Percentiles rank a stretch among this genome's conserved stretches.
phyloP scores from a whole-genome alignment of 2,113 vertebrate species.

The Tachuris rubrigastra region DNA sequence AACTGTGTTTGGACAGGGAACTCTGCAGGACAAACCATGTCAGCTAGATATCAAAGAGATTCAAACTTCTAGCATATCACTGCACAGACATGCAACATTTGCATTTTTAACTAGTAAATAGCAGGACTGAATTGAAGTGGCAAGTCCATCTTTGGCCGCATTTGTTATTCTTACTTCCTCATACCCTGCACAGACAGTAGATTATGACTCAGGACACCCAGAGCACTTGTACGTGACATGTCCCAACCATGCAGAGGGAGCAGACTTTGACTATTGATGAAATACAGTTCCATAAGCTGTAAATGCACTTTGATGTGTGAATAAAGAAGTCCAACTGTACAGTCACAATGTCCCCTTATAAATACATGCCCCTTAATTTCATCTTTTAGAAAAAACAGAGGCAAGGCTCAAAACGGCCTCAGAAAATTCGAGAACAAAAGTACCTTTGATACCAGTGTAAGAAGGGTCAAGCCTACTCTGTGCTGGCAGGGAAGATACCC shows the following conservation, averaged over 20 bases:
- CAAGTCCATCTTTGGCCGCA: neutral
- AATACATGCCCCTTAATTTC: neutral
- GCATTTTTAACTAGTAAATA: neutral
- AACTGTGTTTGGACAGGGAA: neutral
- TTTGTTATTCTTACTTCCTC: neutral
- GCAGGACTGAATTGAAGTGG: neutral
- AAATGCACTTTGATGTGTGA: neutral
- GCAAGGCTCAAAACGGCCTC: neutral
- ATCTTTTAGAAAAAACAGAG: neutral
- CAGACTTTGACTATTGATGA: neutral
- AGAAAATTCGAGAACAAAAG: neutral
- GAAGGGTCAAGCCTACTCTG: neutral
- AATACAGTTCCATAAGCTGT: neutral
- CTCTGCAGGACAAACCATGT: neutral
- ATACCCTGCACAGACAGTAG: neutral
- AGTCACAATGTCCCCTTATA: neutral
- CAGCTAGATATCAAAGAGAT: neutral
- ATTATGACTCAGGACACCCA: neutral
- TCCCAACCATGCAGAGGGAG: neutral
- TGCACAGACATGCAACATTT: neutral
- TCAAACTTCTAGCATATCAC: neutral
- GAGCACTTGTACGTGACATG: neutral
- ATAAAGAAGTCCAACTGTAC: neutral
- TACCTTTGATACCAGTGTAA: neutral
- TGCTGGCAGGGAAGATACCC: neutral